These are phyloP conservation scores for Mesoclemmys tuberculata DNA, from an alignment of 2,113 vertebrate species.

Conservation along the genomic window DNA sequence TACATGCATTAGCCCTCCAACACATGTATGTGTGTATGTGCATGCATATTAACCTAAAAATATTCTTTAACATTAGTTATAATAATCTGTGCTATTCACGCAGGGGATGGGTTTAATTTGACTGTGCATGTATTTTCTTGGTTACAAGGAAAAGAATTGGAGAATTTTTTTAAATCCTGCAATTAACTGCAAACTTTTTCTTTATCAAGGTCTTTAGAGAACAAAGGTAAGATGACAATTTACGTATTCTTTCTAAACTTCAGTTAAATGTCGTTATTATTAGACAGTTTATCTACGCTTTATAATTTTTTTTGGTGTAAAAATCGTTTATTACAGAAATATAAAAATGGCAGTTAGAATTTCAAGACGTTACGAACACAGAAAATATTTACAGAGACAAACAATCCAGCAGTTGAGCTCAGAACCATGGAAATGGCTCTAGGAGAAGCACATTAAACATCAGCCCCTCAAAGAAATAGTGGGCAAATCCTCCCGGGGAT, in stretches of 20 bases:
- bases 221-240: neutral
- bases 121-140: neutral
- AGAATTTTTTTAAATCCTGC: neutral
- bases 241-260: neutral
- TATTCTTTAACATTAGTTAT: neutral
- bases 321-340: conserved; percentile 32
- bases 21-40: neutral
- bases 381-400: conserved; percentile 53
- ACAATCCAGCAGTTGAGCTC: neutral
- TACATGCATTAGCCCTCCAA: too few relatives aligned
- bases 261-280: neutral
- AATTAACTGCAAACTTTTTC: neutral
- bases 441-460: accelerated
- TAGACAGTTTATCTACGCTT: neutral
- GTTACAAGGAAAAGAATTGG: neutral
- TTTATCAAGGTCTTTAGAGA: neutral
- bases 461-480: neutral
- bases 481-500: neutral
- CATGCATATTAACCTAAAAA: neutral
- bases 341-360: neutral
- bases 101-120: neutral
- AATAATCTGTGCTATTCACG: neutral
- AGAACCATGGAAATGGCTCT: accelerated
- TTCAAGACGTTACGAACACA: neutral
- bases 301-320: neutral